Conservation (phyloP, 2,113 vertebrate species). For the Mugil cephalus region DNA sequence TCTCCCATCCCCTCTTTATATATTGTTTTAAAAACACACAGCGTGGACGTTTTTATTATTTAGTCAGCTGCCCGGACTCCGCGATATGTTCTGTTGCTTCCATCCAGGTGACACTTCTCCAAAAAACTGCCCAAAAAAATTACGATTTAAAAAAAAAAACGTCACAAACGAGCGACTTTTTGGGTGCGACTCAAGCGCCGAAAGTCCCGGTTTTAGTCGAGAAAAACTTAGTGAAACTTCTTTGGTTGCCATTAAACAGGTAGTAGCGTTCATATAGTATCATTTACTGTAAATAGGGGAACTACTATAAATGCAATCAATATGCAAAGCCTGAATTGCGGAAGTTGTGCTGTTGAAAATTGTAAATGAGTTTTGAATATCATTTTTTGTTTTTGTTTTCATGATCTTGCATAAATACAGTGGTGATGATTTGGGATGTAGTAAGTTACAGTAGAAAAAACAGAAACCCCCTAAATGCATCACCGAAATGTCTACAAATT, state of each 20-base stretch:
- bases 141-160: constrained; percentile 3
- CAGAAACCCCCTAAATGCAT: constrained; percentile 1
- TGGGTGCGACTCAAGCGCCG: neutral
- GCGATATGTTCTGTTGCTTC: neutral
- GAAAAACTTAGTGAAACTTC: constrained; percentile 68
- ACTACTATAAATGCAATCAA: constrained; percentile 61
- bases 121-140: constrained; percentile 12
- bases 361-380: neutral
- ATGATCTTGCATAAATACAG: neutral
- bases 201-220: constrained; percentile 19
- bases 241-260: constrained; percentile 46
- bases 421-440: neutral
- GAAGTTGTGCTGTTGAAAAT: constrained; percentile 59
- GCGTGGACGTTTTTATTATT: neutral
- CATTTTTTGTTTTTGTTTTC: neutral
- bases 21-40: neutral
- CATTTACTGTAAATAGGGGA: constrained; percentile 71
- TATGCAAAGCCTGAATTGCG: constrained; percentile 55
- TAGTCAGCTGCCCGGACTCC: neutral
- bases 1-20: neutral
- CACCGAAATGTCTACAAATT: neutral
- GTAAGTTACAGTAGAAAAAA: neutral
- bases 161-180: constrained; percentile 16
- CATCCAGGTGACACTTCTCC: constrained; percentile 6
- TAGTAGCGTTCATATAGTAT: constrained; percentile 32